phyloP scores from a whole-genome alignment of 2,113 vertebrate genomes.

The Pachyramphus minor region DNA sequence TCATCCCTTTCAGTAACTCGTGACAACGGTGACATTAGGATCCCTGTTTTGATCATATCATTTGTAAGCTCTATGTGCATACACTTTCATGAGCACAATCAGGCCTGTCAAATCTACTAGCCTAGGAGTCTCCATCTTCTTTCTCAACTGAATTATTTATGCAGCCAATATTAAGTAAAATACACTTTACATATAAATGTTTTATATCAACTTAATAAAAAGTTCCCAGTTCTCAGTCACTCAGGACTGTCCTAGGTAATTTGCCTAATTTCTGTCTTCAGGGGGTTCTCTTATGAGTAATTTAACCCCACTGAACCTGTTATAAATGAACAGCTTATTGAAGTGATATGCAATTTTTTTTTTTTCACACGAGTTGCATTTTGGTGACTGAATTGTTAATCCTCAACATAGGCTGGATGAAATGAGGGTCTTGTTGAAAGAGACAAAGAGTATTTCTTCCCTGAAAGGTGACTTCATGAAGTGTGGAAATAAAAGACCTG shows the following conservation, averaged over 20 bases:
- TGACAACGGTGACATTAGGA: neutral
- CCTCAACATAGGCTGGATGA: neutral
- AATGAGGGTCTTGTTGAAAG: neutral
- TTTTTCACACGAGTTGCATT: neutral
- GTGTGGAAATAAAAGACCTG: neutral
- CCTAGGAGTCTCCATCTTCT: neutral
- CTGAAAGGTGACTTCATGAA: neutral
- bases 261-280: neutral
- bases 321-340: neutral
- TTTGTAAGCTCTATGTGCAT: neutral
- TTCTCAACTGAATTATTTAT: constrained; percentile 26
- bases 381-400: neutral
- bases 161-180: constrained; percentile 20
- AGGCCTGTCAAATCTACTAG: neutral
- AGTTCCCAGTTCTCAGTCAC: neutral
- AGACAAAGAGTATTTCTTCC: neutral
- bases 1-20: neutral
- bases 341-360: neutral
- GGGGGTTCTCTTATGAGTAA: neutral
- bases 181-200: neutral
- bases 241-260: neutral
- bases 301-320: neutral
- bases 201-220: constrained; percentile 22
- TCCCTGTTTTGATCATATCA: neutral
- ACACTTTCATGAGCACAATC: neutral